Evolutionary conservation across 37 sponge, comb jelly and placozoan genomes (phyloP).

Genomic region (Amphimedon queenslandica): DNA sequence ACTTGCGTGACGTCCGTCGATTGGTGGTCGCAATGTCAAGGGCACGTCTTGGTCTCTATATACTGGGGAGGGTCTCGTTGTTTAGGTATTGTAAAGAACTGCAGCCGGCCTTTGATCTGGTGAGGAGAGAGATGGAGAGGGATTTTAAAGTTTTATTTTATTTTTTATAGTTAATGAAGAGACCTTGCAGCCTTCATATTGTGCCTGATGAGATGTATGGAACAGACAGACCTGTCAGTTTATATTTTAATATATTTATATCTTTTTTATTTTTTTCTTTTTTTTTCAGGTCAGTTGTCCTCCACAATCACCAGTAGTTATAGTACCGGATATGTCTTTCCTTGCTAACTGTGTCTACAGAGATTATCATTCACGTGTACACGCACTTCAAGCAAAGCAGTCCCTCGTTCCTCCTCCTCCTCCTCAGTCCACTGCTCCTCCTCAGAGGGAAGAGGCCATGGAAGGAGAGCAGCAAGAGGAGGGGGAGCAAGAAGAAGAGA

Average conservation of each 20-base stretch:
- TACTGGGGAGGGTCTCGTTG: conserved; percentile 83
- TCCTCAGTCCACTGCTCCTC: conserved; percentile 9
- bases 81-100: conserved; percentile 91
- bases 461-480: conserved; percentile 2
- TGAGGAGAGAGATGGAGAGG: conserved; percentile 17
- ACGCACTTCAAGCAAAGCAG: conserved; percentile 19
- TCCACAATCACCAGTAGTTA: conserved; percentile 27
- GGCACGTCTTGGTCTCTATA: conserved; percentile 94
- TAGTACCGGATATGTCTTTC: conserved; percentile 63
- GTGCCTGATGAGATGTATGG: conserved; percentile 85
- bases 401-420: conserved; percentile 20
- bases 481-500: no score
- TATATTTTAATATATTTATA: not conserved
- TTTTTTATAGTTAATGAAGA: conserved; percentile 55
- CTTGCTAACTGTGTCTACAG: conserved; percentile 76
- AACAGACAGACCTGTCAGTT: conserved; percentile 62
- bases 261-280: not conserved
- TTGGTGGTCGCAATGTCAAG: conserved; percentile 99
- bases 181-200: conserved; percentile 77
- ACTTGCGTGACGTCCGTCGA: conserved; percentile 92
- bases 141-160: not conserved
- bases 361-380: conserved; percentile 55
- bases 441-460: not conserved
- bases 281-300: conserved; percentile 16
- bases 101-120: conserved; percentile 91